Evolutionary conservation across 1,140 invertebrate genomes (phyloP), one percentile per base, ranked within the genome.

Genomic region (Riptortus pedestris): DNA sequence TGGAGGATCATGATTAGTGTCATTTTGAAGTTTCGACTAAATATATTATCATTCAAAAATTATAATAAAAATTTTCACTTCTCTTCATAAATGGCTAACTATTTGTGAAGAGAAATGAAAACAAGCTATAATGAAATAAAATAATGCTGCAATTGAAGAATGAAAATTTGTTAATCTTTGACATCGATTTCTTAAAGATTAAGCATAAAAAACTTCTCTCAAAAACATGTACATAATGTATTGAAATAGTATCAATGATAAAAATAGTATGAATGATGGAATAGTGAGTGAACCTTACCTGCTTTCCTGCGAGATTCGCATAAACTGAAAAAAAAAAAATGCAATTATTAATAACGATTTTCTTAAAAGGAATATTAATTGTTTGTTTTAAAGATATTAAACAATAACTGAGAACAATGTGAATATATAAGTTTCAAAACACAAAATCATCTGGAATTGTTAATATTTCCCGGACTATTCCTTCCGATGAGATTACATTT

Each of bases 271-370:
- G 1, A 27, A 26, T 2, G 2, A 55, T 24, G 24, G 24, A 16
- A 18, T 20, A 60, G 24, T 38, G 43, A 24, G 22, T 29, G 2
- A 16, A 59, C 2, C 28, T 20, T 60, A 60, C 38, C 48, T 67
- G 66, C 18, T 60, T 58, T n/a, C 60, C 26, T 18, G 33, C 62
- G 14, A 69, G 55, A 45, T 69, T 69, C 61, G 63, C 65, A 67
- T 69, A 62, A 65, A 70, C 67, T 68, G 62, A 64, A 67, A 66
- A 57, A 59, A 47, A 66, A 65, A 38, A 60, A 45, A 55, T 0
- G 55, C 31, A 62, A 2, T 38, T 38, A 7, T 38, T 38, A 38
- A 38, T 5, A 7, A 38, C 5, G 14, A 7, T 38, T 38, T 7
- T 38, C 5, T 5, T 38, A 38, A 38, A 38, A 38, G 5, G 5